Conservation (phyloP, 2,113 vertebrate genomes). For the Hippocampus barbouri region DNA sequence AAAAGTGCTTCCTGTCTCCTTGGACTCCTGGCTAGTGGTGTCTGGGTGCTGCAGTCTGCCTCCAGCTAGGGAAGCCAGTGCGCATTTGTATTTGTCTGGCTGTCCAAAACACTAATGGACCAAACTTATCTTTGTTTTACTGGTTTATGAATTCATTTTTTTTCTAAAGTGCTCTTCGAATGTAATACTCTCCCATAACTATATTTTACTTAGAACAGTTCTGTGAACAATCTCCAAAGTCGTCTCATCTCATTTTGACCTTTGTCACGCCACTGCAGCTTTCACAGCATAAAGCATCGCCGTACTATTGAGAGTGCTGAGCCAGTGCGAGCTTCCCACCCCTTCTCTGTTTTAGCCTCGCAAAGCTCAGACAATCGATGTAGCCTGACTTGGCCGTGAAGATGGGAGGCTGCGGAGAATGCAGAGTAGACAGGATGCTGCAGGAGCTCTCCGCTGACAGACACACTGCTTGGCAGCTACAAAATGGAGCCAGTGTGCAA, state of each 20-base stretch:
- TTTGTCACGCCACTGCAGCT: slow-evolving; percentile 23
- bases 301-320: slow-evolving; percentile 33
- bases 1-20: slow-evolving; percentile 71
- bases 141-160: slow-evolving; percentile 14
- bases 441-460: slow-evolving; percentile 56
- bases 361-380: slow-evolving; percentile 65
- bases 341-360: slow-evolving; percentile 11
- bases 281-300: slow-evolving; percentile 38
- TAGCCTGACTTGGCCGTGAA: slow-evolving; percentile 57
- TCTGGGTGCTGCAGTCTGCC: slow-evolving; percentile 49
- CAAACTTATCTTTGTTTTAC: slow-evolving; percentile 14
- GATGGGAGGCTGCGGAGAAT: slow-evolving; percentile 55
- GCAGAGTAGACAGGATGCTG: slow-evolving; percentile 60
- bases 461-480: slow-evolving; percentile 52
- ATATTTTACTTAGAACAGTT: slow-evolving; percentile 2
- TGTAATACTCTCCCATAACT: slow-evolving; percentile 1
- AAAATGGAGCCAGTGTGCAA: slow-evolving; percentile 61
- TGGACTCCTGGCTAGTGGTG: slow-evolving; percentile 50
- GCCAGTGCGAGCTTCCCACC: slow-evolving; percentile 21
- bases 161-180: not conserved
- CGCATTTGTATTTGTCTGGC: slow-evolving; percentile 43
- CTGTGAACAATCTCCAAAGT: not conserved
- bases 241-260: slow-evolving; percentile 15
- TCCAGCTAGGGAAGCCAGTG: slow-evolving; percentile 19
- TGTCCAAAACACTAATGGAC: slow-evolving; percentile 18